Percentiles rank a stretch among this genome's conserved stretches.
Evolutionary conservation across 1,140 invertebrate genomes (phyloP).

Genomic region (Bacillus rossius): DNA sequence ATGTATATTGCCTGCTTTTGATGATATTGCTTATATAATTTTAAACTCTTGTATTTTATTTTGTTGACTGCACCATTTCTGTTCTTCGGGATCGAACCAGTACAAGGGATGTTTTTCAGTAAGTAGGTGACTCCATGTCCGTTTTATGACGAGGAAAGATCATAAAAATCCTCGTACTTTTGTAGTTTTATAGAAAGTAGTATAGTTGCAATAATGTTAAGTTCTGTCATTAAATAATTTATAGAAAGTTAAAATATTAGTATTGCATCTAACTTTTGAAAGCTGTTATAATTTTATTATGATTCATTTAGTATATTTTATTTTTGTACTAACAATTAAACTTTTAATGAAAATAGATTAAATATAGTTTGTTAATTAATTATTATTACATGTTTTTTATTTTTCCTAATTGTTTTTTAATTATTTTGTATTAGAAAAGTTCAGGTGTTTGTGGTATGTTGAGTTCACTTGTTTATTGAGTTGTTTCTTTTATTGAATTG

Average conservation of each 20-base stretch:
- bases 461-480: slow-evolving; percentile 14
- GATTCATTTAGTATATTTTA: no score
- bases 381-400: slow-evolving; percentile 4
- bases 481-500: slow-evolving; percentile 38
- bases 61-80: slow-evolving; percentile 68
- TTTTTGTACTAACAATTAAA: no score
- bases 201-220: slow-evolving; percentile 16
- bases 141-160: slow-evolving; percentile 6
- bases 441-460: slow-evolving; percentile 16
- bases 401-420: not conserved
- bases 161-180: not conserved
- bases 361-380: slow-evolving; percentile 3
- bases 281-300: no score
- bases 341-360: not conserved
- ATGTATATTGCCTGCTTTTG: slow-evolving; percentile 24
- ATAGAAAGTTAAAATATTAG: no score
- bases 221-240: slow-evolving; percentile 2
- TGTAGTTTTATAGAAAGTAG: slow-evolving; percentile 14
- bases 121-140: slow-evolving; percentile 54
- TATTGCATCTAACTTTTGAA: no score
- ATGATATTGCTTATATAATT: slow-evolving; percentile 26
- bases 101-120: slow-evolving; percentile 74
- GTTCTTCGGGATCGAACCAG: slow-evolving; percentile 60
- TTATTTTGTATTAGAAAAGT: slow-evolving; percentile 5
- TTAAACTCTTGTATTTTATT: slow-evolving; percentile 31